Conservation (phyloP, 2,797 vertebrate genomes). For the Discoglossus pictus region DNA sequence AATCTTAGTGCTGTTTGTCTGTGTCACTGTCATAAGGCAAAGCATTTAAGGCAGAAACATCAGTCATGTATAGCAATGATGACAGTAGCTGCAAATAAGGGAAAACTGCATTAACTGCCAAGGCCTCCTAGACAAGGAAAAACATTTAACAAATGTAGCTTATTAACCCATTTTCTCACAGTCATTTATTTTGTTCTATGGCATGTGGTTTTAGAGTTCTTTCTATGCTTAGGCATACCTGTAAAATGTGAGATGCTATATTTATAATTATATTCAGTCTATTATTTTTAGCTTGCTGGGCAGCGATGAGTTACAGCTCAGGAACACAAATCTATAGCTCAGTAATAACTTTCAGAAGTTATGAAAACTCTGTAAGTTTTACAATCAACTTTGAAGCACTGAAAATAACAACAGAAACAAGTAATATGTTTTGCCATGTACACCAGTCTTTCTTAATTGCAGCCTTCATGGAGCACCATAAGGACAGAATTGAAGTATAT, state of each 20-base stretch:
- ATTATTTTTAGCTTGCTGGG: slow-evolving; percentile 14
- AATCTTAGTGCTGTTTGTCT: slow-evolving; percentile 62
- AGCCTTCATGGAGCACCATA: no score
- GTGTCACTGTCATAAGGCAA: slow-evolving; percentile 60
- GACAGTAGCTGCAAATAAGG: slow-evolving; percentile 60
- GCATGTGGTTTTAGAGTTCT: slow-evolving; percentile 53
- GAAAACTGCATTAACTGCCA: slow-evolving; percentile 60
- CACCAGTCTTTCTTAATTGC: no score
- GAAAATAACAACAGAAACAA: no score
- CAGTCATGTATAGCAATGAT: slow-evolving; percentile 59
- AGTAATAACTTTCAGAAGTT: no score
- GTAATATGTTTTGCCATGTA: no score
- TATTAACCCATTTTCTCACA: slow-evolving; percentile 62
- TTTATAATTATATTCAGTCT: slow-evolving; percentile 8
- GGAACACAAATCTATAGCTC: no score
- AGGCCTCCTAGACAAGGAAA: slow-evolving; percentile 58
- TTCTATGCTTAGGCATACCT: slow-evolving; percentile 1
- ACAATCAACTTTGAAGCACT: no score
- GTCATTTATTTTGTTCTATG: slow-evolving; percentile 52
- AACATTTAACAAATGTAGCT: slow-evolving; percentile 64
- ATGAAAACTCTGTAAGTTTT: no score
- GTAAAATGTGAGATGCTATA: background rate
- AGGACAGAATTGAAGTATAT: no score
- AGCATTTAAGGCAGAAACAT: slow-evolving; percentile 59
- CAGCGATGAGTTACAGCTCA: slow-evolving; percentile 7